These are phyloP conservation scores for Lochmaea capreae DNA, from an alignment of 2,888 invertebrate genomes.

Conservation along the genomic window DNA sequence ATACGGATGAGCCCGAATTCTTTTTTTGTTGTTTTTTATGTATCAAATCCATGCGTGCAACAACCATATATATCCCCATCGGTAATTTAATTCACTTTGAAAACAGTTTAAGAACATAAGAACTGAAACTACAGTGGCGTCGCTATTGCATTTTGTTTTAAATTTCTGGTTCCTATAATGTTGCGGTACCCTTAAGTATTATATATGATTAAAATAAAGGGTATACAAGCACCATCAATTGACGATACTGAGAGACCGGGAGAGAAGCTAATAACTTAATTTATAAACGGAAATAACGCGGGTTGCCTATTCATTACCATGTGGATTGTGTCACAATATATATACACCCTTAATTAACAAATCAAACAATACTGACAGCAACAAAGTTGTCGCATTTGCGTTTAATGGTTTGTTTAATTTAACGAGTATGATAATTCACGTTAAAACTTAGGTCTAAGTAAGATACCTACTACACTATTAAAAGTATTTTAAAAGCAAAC, in stretches of 20 bases:
- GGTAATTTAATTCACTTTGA: too few species aligned
- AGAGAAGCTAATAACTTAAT: conserved; percentile 35
- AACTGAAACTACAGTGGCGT: too few species aligned
- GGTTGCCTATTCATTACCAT: conserved; percentile 35
- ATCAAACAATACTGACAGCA: conserved; percentile 41
- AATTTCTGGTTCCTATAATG: too few species aligned
- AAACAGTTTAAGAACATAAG: too few species aligned
- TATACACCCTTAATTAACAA: conserved; percentile 42
- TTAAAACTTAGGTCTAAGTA: neutral
- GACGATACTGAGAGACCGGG: neutral
- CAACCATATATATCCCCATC: too few species aligned
- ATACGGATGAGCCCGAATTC: too few species aligned
- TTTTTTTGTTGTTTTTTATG: too few species aligned
- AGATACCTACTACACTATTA: conserved; percentile 1
- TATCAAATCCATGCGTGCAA: too few species aligned
- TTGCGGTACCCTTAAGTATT: neutral
- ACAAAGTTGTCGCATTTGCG: conserved; percentile 44
- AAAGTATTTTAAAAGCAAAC: too few species aligned
- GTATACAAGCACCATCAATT: conserved; percentile 8
- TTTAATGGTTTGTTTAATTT: conserved; percentile 44
- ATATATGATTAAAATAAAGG: neutral
- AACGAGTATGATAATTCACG: conserved; percentile 32
- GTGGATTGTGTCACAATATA: conserved; percentile 33
- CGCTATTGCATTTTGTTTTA: too few species aligned
- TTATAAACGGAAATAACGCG: conserved; percentile 36